Base-by-base conservation (phyloP, 2,113 vertebrate species). In the Amphilophus citrinellus region DNA sequence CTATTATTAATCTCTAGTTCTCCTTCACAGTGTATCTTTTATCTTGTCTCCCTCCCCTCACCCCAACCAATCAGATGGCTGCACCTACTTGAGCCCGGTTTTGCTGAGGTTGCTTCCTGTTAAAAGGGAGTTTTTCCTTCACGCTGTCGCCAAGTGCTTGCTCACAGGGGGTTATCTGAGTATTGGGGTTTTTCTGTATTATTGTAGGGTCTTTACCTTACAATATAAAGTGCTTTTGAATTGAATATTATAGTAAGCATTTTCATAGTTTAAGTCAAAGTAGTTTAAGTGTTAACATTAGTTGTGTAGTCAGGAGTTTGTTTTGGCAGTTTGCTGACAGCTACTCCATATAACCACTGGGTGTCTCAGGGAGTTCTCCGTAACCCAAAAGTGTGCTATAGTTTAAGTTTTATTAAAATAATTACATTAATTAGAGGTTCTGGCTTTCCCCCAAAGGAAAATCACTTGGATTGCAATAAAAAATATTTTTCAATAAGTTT, bases 341-440 rank as follows among this genome's bases (percentile, higher is more conserved):
- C 59, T 90, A 50, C 75, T 71, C 44, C 13, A 2, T 11, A 27
- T 61, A 22, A 75, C 86, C 86, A 87, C 73, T 84, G 18, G 85
- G 60, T 84, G 84, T 87, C 86, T 66, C 84, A 18, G 8, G 11
- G 6, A 39, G 20, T 10, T 27, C 14, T n/a, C 20, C 13, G 3
- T 15, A 39, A 47, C 3, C 24, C n/a, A 4, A 13, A 3, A 35
- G 20, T 11, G 47, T 22, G 17, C 39, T 77, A 3, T 61, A n/a
- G 58, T 76, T 56, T 8, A 60, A 13, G 18, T 32, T 8, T 4
- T 20, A 22, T 66, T 56, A 37, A 24, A 20, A 18, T 59, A 27
- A 14, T 14, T 60, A 42, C 22, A 35, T 59, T 22, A 53, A 56
- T 53, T 56, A 73, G 30, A 13, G 10, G 1, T 53, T 53, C 53